Evolutionary conservation across 2,888 invertebrate species (phyloP).

Genomic region (Clepsis dumicolana): DNA sequence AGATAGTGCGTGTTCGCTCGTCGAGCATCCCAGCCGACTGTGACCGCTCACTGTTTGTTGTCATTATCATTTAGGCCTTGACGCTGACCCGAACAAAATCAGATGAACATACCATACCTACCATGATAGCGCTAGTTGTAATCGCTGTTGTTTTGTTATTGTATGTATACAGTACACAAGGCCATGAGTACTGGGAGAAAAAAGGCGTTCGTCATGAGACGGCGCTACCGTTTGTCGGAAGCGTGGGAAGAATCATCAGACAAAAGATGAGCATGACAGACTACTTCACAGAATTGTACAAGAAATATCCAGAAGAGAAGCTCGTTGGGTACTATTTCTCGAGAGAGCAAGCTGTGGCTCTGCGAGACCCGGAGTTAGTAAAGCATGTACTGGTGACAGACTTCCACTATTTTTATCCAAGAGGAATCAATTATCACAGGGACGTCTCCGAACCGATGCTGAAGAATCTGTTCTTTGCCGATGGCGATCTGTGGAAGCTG

Average conservation of each 20-base stretch:
- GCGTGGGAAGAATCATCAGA: slow-evolving; percentile 10
- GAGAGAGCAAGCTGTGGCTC: background rate
- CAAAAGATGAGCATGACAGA: slow-evolving; percentile 31
- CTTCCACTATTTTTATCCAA: slow-evolving; percentile 25
- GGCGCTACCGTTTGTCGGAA: slow-evolving; percentile 32
- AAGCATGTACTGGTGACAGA: slow-evolving; percentile 30
- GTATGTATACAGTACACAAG: slow-evolving; percentile 22
- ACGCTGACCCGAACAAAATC: background rate
- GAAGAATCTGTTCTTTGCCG: slow-evolving; percentile 63
- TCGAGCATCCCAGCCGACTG: background rate
- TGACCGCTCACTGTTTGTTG: background rate
- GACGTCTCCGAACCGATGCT: slow-evolving; percentile 57
- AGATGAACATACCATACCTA: background rate
- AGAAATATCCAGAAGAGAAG: slow-evolving; percentile 24
- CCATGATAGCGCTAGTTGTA: slow-evolving; percentile 12
- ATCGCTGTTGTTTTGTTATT: slow-evolving; percentile 20
- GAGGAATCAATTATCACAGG: slow-evolving; percentile 25
- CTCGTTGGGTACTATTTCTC: slow-evolving; percentile 22
- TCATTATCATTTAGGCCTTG: background rate
- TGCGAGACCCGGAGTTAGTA: slow-evolving; percentile 30
- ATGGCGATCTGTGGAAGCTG: slow-evolving; percentile 73
- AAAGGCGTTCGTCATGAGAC: slow-evolving; percentile 21
- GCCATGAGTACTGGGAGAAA: slow-evolving; percentile 35
- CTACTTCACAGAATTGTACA: slow-evolving; percentile 21
- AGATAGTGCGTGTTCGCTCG: background rate